Percentiles rank a stretch among this genome's conserved stretches.
phyloP scores from a whole-genome alignment of 2,797 vertebrate genomes.

The Channa striata region DNA sequence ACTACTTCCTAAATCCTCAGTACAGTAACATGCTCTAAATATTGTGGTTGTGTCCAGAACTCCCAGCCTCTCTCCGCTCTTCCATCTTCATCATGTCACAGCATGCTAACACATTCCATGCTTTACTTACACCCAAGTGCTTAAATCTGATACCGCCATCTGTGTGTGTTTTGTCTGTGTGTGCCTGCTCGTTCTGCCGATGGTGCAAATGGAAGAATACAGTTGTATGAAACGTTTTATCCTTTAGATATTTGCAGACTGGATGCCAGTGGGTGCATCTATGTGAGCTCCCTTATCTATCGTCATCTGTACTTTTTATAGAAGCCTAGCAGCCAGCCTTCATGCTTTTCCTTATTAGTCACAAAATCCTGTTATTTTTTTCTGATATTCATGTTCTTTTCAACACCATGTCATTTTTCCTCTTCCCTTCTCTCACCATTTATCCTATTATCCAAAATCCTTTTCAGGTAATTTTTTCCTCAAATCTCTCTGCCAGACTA shows the following conservation, averaged over 20 bases:
- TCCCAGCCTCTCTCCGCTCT: conserved; percentile 8
- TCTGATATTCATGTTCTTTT: background rate
- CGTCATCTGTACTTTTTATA: conserved; percentile 6
- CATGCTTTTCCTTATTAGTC: conserved; percentile 1
- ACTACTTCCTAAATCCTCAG: conserved; percentile 34
- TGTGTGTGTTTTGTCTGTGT: conserved; percentile 49
- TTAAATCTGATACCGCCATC: conserved; percentile 55
- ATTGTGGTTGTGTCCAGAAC: conserved; percentile 42
- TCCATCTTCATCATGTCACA: conserved; percentile 60
- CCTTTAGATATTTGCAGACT: background rate
- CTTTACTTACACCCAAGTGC: conserved; percentile 54
- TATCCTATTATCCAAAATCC: background rate
- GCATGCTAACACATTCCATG: conserved; percentile 65
- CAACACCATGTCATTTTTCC: background rate
- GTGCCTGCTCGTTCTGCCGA: conserved; percentile 26
- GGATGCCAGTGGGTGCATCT: background rate
- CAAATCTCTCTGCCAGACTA: conserved; percentile 13
- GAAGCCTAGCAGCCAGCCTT: background rate
- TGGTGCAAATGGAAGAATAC: conserved; percentile 10
- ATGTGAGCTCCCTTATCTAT: background rate
- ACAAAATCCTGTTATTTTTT: conserved; percentile 6
- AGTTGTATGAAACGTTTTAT: conserved; percentile 5
- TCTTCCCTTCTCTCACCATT: background rate
- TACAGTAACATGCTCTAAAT: conserved; percentile 34
- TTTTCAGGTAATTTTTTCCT: background rate